phyloP scores from a whole-genome alignment of 2,888 invertebrate species.

The Agriopis leucophaearia region DNA sequence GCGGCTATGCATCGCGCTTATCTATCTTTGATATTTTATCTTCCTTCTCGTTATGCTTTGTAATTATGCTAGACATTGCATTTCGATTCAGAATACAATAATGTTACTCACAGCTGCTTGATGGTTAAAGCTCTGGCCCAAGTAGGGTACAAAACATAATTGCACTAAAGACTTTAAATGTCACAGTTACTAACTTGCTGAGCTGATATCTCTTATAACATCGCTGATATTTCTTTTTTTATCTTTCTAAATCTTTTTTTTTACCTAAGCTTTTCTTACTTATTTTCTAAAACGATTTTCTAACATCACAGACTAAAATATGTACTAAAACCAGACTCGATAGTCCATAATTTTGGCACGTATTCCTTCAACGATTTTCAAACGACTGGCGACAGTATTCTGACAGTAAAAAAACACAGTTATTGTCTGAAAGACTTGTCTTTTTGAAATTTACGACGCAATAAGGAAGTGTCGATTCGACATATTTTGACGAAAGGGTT shows the following conservation, averaged over 20 bases:
- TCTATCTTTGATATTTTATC: too few species aligned
- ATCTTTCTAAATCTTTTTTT: not conserved
- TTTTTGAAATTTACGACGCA: constrained; percentile 79
- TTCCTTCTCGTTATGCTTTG: too few species aligned
- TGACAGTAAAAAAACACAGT: constrained; percentile 53
- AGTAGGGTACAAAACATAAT: too few species aligned
- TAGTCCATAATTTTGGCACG: constrained; percentile 50
- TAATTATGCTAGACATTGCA: too few species aligned
- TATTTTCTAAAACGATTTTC: not conserved
- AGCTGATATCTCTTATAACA: not conserved
- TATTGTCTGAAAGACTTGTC: constrained; percentile 63
- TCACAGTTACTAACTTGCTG: not conserved
- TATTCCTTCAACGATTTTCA: constrained; percentile 40
- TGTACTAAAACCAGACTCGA: constrained; percentile 16
- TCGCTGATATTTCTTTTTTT: not conserved
- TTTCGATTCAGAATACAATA: too few species aligned
- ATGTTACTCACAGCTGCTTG: too few species aligned
- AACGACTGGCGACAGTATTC: constrained; percentile 52
- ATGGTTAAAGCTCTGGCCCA: too few species aligned
- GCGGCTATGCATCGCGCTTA: too few species aligned
- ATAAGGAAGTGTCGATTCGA: constrained; percentile 82
- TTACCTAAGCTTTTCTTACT: not conserved
- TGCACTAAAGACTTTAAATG: not conserved
- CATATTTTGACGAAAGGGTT: constrained; percentile 83
- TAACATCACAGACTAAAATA: not conserved